phyloP scores from a whole-genome alignment of 2,888 invertebrate species.

The Eristalis pertinax region DNA sequence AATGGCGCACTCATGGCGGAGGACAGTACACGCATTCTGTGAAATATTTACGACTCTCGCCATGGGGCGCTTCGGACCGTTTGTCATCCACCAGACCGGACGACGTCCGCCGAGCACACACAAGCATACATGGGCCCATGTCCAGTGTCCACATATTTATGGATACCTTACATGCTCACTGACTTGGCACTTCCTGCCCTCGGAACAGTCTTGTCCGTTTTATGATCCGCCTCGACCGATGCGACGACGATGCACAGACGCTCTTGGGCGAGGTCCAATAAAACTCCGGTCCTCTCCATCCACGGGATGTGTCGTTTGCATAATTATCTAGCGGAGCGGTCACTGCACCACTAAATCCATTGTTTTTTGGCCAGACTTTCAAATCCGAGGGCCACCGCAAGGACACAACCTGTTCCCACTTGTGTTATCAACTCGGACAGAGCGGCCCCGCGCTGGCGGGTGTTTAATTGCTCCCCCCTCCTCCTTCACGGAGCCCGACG shows the following conservation, averaged over 20 bases:
- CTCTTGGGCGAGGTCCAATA: slow-evolving; percentile 60
- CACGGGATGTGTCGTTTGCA: slow-evolving; percentile 53
- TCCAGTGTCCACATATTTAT: slow-evolving; percentile 32
- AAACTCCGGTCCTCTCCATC: slow-evolving; percentile 12
- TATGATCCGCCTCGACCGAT: slow-evolving; percentile 40
- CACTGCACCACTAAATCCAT: slow-evolving; percentile 18
- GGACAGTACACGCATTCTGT: slow-evolving; percentile 36
- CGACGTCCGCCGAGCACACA: slow-evolving; percentile 35
- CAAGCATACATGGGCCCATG: background rate
- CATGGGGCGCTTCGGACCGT: slow-evolving; percentile 42
- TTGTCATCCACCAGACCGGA: slow-evolving; percentile 67
- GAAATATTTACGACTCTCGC: slow-evolving; percentile 63
- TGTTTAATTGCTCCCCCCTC: slow-evolving; percentile 52
- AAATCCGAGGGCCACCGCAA: background rate
- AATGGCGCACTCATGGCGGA: background rate
- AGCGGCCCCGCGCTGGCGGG: background rate
- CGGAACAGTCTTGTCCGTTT: slow-evolving; percentile 30
- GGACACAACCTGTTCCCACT: slow-evolving; percentile 50
- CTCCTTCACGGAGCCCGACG: slow-evolving; percentile 4
- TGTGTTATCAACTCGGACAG: slow-evolving; percentile 20
- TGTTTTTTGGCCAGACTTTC: slow-evolving; percentile 15
- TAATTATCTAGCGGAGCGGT: slow-evolving; percentile 46
- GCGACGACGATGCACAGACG: slow-evolving; percentile 17
- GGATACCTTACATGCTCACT: slow-evolving; percentile 47
- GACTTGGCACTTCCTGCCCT: slow-evolving; percentile 48